Evolutionary conservation across 2,113 vertebrate species (phyloP).

Genomic region (Rhadina sibilatrix): DNA sequence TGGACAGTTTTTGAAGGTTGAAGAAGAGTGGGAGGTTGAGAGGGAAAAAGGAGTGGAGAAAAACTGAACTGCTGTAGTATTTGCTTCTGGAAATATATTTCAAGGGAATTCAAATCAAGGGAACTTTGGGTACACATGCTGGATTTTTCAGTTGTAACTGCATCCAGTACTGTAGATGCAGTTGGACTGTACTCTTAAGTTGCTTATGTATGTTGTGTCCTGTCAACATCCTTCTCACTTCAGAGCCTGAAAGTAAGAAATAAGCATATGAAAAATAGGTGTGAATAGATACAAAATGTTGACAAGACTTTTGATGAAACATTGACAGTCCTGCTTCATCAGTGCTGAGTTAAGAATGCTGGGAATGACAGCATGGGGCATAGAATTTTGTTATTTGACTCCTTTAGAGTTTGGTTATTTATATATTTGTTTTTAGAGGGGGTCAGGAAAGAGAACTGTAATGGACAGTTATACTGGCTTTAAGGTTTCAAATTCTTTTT

Average conservation of each 20-base stretch:
- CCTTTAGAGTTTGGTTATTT: not conserved
- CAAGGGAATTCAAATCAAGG: not conserved
- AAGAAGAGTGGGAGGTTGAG: not conserved
- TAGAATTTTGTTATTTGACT: not conserved
- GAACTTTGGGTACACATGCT: not conserved
- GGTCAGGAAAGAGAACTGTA: not conserved
- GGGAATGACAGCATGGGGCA: not conserved
- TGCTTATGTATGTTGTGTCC: not conserved
- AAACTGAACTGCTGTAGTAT: not conserved
- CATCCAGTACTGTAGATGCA: not conserved
- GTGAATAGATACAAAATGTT: not conserved
- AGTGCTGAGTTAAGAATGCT: not conserved
- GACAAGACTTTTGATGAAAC: not conserved
- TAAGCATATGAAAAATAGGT: not conserved
- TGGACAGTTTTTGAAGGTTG: not conserved
- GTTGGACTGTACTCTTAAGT: not conserved
- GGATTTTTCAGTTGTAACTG: not conserved
- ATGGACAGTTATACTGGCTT: not conserved
- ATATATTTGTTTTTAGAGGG: not conserved
- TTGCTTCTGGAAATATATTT: not conserved
- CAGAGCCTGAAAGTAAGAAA: not conserved
- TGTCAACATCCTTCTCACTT: not conserved
- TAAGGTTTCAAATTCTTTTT: not conserved
- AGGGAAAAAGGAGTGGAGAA: not conserved
- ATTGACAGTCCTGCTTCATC: not conserved